Conservation (phyloP, 2,797 vertebrate genomes). For the Anisognathus igniventris region DNA sequence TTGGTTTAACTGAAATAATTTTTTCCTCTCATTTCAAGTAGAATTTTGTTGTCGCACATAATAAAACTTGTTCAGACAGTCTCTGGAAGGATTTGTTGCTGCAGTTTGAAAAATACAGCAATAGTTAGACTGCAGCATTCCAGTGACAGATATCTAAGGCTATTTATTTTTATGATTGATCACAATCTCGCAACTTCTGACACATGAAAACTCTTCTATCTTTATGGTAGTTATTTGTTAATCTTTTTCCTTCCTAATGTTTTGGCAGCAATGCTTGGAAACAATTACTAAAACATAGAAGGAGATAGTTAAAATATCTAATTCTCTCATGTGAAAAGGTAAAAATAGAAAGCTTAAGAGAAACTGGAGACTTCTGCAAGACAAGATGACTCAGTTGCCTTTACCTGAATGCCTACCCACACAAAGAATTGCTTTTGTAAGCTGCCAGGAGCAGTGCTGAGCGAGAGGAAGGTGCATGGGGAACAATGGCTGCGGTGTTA, state of each 20-base stretch:
- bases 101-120: conserved; percentile 11
- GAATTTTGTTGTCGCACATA: conserved; percentile 3
- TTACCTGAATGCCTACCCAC: not conserved
- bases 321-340: not conserved
- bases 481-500: not conserved
- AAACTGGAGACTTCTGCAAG: not conserved
- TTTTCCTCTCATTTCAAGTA: conserved; percentile 65
- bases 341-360: not conserved
- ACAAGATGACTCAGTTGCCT: not conserved
- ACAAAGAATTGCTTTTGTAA: not conserved
- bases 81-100: conserved; percentile 45
- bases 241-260: not conserved
- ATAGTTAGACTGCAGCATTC: not conserved
- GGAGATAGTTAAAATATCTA: not conserved
- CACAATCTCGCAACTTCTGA: conserved; percentile 1
- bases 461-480: not conserved
- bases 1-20: conserved; percentile 46
- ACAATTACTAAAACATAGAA: not conserved
- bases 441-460: not conserved
- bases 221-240: conserved; percentile 32
- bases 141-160: not conserved
- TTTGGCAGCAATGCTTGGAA: not conserved
- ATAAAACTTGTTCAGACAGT: conserved; percentile 41
- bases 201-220: conserved; percentile 3
- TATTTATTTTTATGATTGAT: conserved; percentile 43